These are phyloP conservation scores for Bufotes viridis DNA, from an alignment of 2,797 vertebrate species.

Conservation along the genomic window DNA sequence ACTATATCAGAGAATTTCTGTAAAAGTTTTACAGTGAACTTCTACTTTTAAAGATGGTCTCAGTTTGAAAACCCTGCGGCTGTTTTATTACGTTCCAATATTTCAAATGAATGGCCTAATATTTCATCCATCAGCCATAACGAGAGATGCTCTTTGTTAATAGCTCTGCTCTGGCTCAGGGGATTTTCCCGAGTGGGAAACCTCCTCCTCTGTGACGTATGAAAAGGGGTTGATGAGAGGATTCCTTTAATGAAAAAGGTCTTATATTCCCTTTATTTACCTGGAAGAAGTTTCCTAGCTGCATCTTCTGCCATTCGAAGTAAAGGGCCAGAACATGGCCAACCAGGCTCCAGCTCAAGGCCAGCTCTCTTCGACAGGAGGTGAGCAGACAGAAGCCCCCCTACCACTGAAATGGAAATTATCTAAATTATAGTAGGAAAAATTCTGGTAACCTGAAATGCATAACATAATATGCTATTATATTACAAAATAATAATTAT, in stretches of 20 bases:
- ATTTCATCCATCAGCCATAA: too few relatives aligned
- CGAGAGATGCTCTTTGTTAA: not conserved
- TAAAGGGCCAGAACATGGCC: slow-evolving; percentile 95
- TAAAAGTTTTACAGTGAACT: not conserved
- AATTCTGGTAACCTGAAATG: not conserved
- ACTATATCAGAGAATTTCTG: too few relatives aligned
- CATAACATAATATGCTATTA: not conserved
- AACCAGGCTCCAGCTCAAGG: slow-evolving; percentile 86
- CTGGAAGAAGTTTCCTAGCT: slow-evolving; percentile 92
- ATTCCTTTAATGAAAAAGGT: not conserved
- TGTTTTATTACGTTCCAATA: too few relatives aligned
- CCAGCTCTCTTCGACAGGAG: slow-evolving; percentile 85
- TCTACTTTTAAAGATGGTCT: too few relatives aligned
- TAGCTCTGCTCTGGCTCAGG: not conserved
- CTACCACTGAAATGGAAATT: slow-evolving; percentile 77
- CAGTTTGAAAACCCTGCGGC: too few relatives aligned
- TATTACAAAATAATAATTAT: too few relatives aligned
- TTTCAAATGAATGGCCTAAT: too few relatives aligned
- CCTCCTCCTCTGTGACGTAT: too few relatives aligned
- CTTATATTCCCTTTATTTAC: slow-evolving; percentile 69
- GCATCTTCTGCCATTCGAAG: slow-evolving; percentile 94
- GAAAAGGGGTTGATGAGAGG: not conserved
- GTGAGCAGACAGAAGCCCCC: slow-evolving; percentile 87
- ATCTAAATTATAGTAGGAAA: not conserved
- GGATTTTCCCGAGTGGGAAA: not conserved